A percentile compares a stretch with the other conserved stretches of the same genome.
Conservation (phyloP, 2,113 vertebrate genomes). For the Meleagris gallopavo region DNA sequence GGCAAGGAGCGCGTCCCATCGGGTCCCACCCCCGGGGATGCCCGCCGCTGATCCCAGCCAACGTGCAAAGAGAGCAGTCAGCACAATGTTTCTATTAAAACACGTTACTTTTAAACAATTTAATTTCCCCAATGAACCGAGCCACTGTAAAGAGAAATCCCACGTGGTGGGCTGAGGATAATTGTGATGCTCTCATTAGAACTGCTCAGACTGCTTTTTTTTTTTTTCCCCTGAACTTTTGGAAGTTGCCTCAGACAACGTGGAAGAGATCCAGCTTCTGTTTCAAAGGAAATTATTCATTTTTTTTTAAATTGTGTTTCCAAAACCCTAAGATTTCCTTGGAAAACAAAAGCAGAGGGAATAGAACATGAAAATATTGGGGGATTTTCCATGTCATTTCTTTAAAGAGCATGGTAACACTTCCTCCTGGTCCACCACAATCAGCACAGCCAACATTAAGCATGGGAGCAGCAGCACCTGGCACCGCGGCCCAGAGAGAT, state of each 20-base stretch:
- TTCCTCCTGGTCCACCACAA: neutral
- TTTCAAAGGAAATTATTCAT: neutral
- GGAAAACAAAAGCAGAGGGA: conserved; percentile 2
- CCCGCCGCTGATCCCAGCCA: neutral
- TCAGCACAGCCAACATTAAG: neutral
- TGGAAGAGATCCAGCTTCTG: conserved; percentile 25
- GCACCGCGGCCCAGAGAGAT: too few relatives aligned
- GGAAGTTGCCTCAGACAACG: neutral
- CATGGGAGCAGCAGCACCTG: neutral
- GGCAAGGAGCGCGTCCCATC: neutral
- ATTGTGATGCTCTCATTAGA: conserved; percentile 31
- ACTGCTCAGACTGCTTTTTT: neutral
- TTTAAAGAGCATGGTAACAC: neutral
- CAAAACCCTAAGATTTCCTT: neutral
- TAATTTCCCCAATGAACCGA: conserved; percentile 46
- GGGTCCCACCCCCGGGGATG: neutral
- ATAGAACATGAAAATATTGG: neutral
- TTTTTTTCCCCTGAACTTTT: neutral
- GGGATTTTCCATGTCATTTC: neutral
- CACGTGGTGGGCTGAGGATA: neutral
- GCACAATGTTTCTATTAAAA: conserved; percentile 42
- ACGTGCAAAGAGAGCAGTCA: neutral
- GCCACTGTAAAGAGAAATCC: conserved; percentile 24
- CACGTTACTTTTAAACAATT: conserved; percentile 45
- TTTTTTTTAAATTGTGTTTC: neutral